Base-by-base conservation (phyloP, 2,797 vertebrate genomes). In the Pangasius djambal region DNA sequence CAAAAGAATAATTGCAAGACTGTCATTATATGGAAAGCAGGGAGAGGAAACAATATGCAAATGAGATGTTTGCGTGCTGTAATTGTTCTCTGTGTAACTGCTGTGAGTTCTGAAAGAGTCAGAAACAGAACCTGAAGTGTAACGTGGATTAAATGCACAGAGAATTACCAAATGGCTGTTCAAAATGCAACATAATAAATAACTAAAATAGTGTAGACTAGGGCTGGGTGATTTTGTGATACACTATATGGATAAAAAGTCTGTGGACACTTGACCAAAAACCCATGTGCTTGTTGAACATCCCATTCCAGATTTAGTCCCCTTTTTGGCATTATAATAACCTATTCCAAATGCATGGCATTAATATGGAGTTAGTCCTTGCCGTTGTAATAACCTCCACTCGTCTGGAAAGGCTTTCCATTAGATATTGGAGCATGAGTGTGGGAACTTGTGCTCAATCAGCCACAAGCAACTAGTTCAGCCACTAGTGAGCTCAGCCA, bases 31-130 rank as follows among this genome's bases (percentile, higher is more conserved):
- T 55, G 28, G 28, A 52, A 31, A 52, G 44, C 16, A 55, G 25
- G 77, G 28, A 52, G 72, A 79, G 77, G 50, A 55, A 79, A 55
- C 28, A 31, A 18, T 79, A 79, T 79, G 75, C 6, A 31, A 52
- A 78, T 52, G 28, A 31, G 10, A 74, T 7, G n/a, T 44, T 22
- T 74, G 37, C 10, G 37, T 44, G 48, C n/a, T 20, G 5, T 79
- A 79, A 59, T 59, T 82, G 52, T 82, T 81, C 16, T 82, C 55
- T 78, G 48, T 52, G 28, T 78, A 78, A 78, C 15, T 7, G 15
- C 48, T 55, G 28, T 78, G 28, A n/a, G 15, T 78, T 52, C 15
- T 55, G 7, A 7, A 50, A 50, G 67, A 34, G 37, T 75, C 20
- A 48, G 25, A 77, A 44, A 52, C 28, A 52, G 7, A 78, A 50